Evolutionary conservation across 2,888 invertebrate species (phyloP), one percentile per base, ranked within the genome.

Genomic region (Ceratothoa steindachneri): DNA sequence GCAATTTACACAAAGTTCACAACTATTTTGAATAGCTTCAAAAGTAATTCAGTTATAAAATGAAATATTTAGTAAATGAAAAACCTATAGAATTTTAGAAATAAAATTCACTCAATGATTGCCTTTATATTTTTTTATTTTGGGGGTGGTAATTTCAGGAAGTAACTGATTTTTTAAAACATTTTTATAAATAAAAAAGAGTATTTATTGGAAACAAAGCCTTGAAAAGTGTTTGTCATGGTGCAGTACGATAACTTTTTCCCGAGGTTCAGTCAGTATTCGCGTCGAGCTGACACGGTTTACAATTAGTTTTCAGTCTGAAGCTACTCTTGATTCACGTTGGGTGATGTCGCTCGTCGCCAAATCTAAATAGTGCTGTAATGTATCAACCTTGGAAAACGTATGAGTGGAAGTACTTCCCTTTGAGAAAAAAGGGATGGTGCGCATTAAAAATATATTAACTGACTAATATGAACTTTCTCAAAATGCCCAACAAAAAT

Each of bases 231-330:
- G 41, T 5, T 41, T 5, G 5, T 15, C 5, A 9, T 41, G 5
- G 41, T 60, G 60, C 22, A 22, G 60, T 60, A 60, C 60, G 60
- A 60, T 60, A 60, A 60, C 22, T 60, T 60, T 12, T 1, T 24
- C 9, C 19, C n/a, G 12, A 24, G n/a, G 12, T 24, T 1, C 2
- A 2, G 9, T 60, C 60, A 60, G 60, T 60, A 12, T 60, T 22
- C 60, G 60, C 12, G 60, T 60, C 60, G 60, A 7, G 41, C 19
- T 60, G 60, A 60, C 19, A 60, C 19, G 19, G 60, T 22, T 24
- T 22, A 60, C 60, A 60, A 60, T 60, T 60, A 60, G 60, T 60
- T 24, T 60, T 60, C 60, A 60, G 60, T 60, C 22, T 60, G 27
- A 24, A 60, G 60, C 60, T n/a, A 60, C 60, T 60, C 60, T 60